Base-by-base conservation (phyloP, 2,888 invertebrate genomes). In the Plebejus melissa region DNA sequence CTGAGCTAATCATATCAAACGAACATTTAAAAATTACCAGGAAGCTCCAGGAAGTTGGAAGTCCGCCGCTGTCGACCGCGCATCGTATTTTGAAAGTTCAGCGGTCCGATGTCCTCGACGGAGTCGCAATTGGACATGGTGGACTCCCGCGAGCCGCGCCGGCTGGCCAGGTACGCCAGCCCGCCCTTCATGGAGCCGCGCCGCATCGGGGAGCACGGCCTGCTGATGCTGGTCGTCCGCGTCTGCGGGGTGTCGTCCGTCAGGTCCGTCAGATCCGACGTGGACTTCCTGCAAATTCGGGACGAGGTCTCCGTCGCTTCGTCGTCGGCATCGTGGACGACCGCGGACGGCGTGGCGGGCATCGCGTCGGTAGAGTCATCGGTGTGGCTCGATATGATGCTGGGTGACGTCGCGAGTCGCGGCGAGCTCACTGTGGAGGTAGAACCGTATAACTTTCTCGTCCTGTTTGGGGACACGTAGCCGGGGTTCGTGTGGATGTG, bases 21-120 rank as follows among this genome's bases (percentile, higher is more conserved):
- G 16, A 11, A 50, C 50, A 72, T 22, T 16, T 11, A 13, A 41
- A 57, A 86, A 90, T 91, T 87, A 97, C 97, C 97, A 87, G 98
- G 98, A 81, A 98, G 88, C 87, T 98, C 98, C 75, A 98, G 93
- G 85, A 98, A 98, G 89, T 98, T 98, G 0, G 97, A 97, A 4
- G 97, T 97, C 80, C 97, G 93, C 46, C 98, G 91, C 84, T 97
- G 97, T 28, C 97, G 94, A 1, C 96, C 96, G 2, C 97, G 94
- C 81, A 96, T 95, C 38, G 97, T 96, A 79, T 96, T 95, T 83
- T 96, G 96, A 87, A 97, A 97, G 87, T 96, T 96, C 78, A 97
- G 88, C 7, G 97, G 97, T 0, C 97, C 97, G 74, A 97, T 95
- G 82, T 97, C 97, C 86, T 97, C 97, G 0, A 92, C 93, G 0